Conservation (phyloP, 2,888 invertebrate species). For the Prosopocoilus inquinatus region DNA sequence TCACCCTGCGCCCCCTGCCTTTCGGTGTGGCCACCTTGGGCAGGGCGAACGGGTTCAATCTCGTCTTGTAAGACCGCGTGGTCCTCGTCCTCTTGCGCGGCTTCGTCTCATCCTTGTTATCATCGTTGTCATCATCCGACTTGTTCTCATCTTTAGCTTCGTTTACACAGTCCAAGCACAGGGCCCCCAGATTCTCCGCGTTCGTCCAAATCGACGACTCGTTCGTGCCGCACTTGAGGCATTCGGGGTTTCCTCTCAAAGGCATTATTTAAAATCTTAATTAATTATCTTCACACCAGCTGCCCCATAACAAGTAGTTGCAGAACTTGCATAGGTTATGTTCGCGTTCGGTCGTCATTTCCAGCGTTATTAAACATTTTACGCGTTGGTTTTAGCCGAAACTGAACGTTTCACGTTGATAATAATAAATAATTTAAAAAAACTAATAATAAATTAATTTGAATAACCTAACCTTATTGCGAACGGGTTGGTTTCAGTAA, state of each 20-base stretch:
- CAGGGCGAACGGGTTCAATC: slow-evolving; percentile 49
- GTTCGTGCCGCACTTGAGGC: slow-evolving; percentile 67
- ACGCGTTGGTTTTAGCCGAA: too few relatives aligned
- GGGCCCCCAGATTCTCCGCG: slow-evolving; percentile 66
- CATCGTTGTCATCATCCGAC: slow-evolving; percentile 28
- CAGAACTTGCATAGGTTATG: too few relatives aligned
- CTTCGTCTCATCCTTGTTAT: slow-evolving; percentile 48
- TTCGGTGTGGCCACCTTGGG: slow-evolving; percentile 54
- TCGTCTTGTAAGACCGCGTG: slow-evolving; percentile 52
- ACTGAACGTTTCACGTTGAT: too few relatives aligned
- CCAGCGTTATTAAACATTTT: too few relatives aligned
- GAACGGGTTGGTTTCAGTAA: too few relatives aligned
- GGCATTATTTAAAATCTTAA: too few relatives aligned
- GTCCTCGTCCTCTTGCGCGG: slow-evolving; percentile 62
- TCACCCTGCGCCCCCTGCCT: slow-evolving; percentile 72
- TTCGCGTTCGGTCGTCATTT: too few relatives aligned
- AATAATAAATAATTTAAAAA: too few relatives aligned
- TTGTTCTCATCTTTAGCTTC: slow-evolving; percentile 51
- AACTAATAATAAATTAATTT: too few relatives aligned
- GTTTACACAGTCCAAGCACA: slow-evolving; percentile 74
- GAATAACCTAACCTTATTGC: too few relatives aligned
- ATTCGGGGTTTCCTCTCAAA: slow-evolving; percentile 60
- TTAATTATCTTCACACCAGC: too few relatives aligned
- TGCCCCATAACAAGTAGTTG: too few relatives aligned
- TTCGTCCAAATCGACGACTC: slow-evolving; percentile 76